phyloP scores from a whole-genome alignment of 2,113 vertebrate genomes.

The Elephas maximus region DNA sequence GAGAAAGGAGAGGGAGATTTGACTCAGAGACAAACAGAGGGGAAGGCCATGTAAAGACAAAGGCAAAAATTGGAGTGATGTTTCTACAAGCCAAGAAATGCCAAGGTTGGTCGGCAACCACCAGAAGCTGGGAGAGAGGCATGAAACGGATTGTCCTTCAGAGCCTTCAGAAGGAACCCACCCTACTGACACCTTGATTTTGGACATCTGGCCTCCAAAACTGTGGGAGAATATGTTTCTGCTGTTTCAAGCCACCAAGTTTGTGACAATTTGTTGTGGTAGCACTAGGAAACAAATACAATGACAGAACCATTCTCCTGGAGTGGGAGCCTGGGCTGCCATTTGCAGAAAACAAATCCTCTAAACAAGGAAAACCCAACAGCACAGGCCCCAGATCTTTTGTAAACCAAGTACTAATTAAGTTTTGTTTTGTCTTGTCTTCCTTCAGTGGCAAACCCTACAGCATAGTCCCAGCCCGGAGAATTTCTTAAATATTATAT shows the following conservation, averaged over 20 bases:
- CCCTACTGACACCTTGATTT: not conserved
- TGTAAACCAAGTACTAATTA: not conserved
- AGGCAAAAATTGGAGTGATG: fast-evolving
- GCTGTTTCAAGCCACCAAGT: not conserved
- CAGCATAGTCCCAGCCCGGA: not conserved
- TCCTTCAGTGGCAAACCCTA: not conserved
- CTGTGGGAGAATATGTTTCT: not conserved
- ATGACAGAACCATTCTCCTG: not conserved
- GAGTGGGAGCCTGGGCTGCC: not conserved
- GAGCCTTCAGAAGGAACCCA: not conserved
- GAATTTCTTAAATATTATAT: not conserved
- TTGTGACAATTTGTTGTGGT: not conserved
- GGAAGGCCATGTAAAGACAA: not conserved
- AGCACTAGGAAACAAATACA: not conserved
- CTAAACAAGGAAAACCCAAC: not conserved
- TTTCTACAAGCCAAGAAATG: not conserved
- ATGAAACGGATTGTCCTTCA: fast-evolving
- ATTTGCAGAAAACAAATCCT: constrained; percentile 17
- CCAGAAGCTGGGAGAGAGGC: not conserved
- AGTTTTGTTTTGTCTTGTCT: constrained; percentile 5
- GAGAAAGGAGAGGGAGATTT: not conserved
- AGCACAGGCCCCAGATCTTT: not conserved
- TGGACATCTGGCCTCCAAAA: not conserved
- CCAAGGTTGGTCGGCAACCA: fast-evolving
- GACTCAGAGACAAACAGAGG: not conserved